Evolutionary conservation across 2,888 invertebrate genomes (phyloP).

Genomic region (Lasioglossum vierecki): DNA sequence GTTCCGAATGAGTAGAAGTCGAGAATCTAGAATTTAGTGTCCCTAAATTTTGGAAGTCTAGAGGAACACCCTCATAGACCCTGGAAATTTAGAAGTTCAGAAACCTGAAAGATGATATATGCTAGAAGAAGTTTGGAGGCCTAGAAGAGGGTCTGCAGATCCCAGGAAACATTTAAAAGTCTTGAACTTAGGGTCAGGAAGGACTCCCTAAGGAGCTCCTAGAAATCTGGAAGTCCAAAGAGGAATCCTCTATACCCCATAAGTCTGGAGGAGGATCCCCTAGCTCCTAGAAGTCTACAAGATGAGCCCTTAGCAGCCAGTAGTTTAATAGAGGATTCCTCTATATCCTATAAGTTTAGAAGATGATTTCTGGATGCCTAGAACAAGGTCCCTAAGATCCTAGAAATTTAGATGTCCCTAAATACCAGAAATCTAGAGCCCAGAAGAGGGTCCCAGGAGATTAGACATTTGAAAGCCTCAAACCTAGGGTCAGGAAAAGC

Average conservation of each 20-base stretch:
- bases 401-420: neutral
- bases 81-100: neutral
- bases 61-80: no score
- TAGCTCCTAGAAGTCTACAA: no score
- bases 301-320: no score
- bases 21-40: neutral
- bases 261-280: no score
- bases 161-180: no score
- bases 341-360: no score
- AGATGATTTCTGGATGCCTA: neutral
- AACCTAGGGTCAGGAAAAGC: neutral
- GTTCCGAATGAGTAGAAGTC: neutral
- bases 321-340: no score
- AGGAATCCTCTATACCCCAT: no score
- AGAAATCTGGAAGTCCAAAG: neutral
- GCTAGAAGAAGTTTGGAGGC: no score
- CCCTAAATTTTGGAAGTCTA: no score
- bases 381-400: neutral
- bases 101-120: neutral
- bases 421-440: neutral
- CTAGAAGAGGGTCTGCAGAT: no score
- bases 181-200: neutral
- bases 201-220: no score
- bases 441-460: neutral
- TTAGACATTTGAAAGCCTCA: neutral